Evolutionary conservation across 2,888 invertebrate genomes (phyloP), one percentile per base, ranked within the genome.

Genomic region (Gisinianus flammeolus): DNA sequence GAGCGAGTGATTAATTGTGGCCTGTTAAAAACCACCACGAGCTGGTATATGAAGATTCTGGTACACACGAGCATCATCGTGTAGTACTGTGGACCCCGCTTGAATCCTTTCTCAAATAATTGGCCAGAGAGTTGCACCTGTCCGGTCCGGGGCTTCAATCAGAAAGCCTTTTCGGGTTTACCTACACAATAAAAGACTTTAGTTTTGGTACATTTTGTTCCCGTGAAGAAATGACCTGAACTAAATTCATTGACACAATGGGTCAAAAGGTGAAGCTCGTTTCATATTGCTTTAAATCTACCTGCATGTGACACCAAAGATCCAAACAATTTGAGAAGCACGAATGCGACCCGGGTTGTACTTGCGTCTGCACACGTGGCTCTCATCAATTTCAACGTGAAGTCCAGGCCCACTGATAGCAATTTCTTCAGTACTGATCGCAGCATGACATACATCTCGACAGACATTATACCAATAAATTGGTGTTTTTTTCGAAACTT

Each of bases 321-420:
- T 62, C 62, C 62, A 62, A 6, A 62, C 62, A 12, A 24, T 8
- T 24, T 62, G 24, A 19, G 22, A 24, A 24, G 62, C 62, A 5
- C n/a, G 26, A 22, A 62, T 22, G 8, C 62, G 19, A 5, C 62
- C 62, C 62, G 24, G 22, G 22, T 26, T 52, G 44, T 78, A 79
- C 67, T 81, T 81, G 19, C 81, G 4, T 10, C 22, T 52, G 16
- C 22, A 79, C 2, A 79, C 3, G 52, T 81, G 79, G 5, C 35
- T 56, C 66, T 81, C 81, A 33, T 81, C 81, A 0, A 81, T 70
- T 54, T 81, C 81, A n/a, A 81, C 79, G 8, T 66, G 67, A 0
- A 78, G 56, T 0, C 79, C 79, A n/a, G 26, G 52, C 2, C 68
- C 76, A 24, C 22, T 22, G 24, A 62, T 62, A 6, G 24, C n/a